Conservation (phyloP, 2,797 vertebrate genomes). For the Orestias chungarensis region DNA sequence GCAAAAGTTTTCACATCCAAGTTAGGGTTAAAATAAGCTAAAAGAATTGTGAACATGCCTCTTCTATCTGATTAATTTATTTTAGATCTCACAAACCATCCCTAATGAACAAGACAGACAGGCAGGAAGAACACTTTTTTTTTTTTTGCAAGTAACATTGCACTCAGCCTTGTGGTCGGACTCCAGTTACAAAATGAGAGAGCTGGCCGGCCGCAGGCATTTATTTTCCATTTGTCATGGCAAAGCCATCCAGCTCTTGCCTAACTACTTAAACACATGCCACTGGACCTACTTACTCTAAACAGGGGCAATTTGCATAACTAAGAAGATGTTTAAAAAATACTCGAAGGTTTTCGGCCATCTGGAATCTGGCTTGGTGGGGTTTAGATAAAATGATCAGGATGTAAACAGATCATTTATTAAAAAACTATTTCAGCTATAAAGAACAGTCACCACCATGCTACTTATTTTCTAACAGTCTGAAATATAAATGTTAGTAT, state of each 20-base stretch:
- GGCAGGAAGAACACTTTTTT: slow-evolving; percentile 31
- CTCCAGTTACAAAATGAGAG: slow-evolving; percentile 63
- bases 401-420: neutral
- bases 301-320: slow-evolving; percentile 20
- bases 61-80: neutral
- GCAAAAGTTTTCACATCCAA: neutral
- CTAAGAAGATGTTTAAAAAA: slow-evolving; percentile 10
- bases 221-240: slow-evolving; percentile 81
- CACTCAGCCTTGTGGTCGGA: slow-evolving; percentile 65
- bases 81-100: neutral
- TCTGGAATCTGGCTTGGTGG: slow-evolving; percentile 1
- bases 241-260: slow-evolving; percentile 67
- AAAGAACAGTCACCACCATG: neutral
- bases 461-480: neutral
- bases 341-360: neutral
- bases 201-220: slow-evolving; percentile 56
- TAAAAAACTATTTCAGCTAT: neutral
- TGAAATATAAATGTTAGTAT: neutral
- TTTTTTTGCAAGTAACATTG: slow-evolving; percentile 58
- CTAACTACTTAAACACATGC: slow-evolving; percentile 67
- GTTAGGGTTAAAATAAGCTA: too few species aligned
- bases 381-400: neutral
- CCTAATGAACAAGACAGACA: slow-evolving; percentile 24
- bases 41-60: neutral
- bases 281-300: slow-evolving; percentile 41